A percentile compares a stretch with the other conserved stretches of the same genome.
Conservation (phyloP, 1,140 invertebrate species). For the Xylocopa sonorina region DNA sequence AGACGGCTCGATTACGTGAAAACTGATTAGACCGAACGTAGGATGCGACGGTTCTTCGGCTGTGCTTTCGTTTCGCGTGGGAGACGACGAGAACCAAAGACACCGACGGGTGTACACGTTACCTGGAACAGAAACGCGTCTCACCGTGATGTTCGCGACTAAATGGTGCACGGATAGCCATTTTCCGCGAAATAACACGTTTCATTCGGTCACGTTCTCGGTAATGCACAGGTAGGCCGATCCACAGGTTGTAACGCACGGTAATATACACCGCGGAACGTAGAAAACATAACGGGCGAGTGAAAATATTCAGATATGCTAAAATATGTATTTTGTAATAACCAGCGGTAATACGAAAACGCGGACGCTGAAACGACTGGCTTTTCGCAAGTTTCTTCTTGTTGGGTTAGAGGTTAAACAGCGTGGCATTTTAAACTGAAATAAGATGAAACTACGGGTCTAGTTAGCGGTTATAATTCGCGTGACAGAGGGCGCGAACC, state of each 20-base stretch:
- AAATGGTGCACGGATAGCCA: constrained; percentile 32
- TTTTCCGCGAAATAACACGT: constrained; percentile 48
- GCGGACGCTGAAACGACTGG: no score
- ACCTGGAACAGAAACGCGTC: constrained; percentile 21
- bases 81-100: constrained; percentile 58
- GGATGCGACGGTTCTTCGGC: not conserved
- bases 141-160: constrained; percentile 25
- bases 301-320: not conserved
- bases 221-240: constrained; percentile 10
- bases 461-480: not conserved
- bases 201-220: constrained; percentile 31
- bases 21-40: not conserved
- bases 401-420: not conserved
- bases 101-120: constrained; percentile 19
- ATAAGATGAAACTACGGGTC: not conserved
- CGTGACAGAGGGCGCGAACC: not conserved
- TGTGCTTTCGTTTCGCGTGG: constrained; percentile 41
- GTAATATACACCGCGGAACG: not conserved
- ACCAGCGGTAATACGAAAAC: not conserved
- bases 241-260: not conserved
- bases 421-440: not conserved
- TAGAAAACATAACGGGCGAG: not conserved
- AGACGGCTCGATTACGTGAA: constrained; percentile 11
- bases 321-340: not conserved
- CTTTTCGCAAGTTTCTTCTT: not conserved